Evolutionary conservation across 2,797 vertebrate genomes (phyloP).

Genomic region (Pantherophis alleghaniensis): DNA sequence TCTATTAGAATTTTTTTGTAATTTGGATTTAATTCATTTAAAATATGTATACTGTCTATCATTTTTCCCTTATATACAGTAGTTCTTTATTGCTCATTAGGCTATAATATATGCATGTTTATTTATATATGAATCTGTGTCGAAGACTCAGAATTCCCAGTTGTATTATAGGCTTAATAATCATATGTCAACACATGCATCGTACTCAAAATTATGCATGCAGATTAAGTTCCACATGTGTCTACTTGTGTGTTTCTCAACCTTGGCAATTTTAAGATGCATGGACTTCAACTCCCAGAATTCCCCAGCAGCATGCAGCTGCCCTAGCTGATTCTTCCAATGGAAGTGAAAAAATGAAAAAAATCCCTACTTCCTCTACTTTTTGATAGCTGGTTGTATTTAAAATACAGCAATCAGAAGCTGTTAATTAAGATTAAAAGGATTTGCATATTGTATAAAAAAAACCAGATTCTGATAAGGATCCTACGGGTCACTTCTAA

Average conservation of each 20-base stretch:
- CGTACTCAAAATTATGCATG: not conserved
- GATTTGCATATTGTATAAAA: not conserved
- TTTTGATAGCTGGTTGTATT: not conserved
- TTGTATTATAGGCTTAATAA: not conserved
- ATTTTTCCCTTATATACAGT: not conserved
- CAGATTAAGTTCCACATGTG: not conserved
- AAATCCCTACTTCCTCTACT: not conserved
- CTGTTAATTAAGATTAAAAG: not conserved
- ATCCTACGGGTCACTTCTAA: not conserved
- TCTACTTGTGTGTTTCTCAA: not conserved
- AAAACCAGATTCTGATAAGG: not conserved
- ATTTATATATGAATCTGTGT: not conserved
- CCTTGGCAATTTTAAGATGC: not conserved
- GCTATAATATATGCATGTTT: not conserved
- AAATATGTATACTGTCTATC: not conserved
- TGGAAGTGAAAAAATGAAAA: not conserved
- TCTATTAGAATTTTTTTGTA: not conserved
- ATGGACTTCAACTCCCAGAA: not conserved
- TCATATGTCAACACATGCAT: not conserved
- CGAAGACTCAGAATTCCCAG: not conserved
- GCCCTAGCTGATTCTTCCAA: not conserved
- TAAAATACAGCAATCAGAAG: not conserved
- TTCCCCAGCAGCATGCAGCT: not conserved
- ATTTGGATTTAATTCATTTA: not conserved
- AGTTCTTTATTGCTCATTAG: not conserved